Base-by-base conservation (phyloP, 2,888 invertebrate genomes). In the Drosophila testacea region DNA sequence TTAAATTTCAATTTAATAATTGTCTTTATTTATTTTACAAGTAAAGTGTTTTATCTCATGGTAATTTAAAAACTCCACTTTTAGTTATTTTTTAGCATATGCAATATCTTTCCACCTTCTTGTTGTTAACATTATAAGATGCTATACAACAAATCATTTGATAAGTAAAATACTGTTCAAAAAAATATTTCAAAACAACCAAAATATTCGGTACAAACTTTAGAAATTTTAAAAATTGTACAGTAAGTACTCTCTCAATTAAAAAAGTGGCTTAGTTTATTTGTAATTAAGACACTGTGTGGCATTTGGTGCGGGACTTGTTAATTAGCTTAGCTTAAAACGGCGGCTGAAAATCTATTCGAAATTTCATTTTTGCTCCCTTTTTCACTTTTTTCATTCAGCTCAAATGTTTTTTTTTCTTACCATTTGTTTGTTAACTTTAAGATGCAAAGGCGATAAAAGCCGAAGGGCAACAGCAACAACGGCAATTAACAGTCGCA, bases 371-470 rank as follows among this genome's bases (percentile, higher is more conserved):
- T 66, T 61, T 59, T 38, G 32, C 46, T 57, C 30, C 42, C 22
- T 46, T 46, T 66, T 61, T 50, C 6, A 16, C 32, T 44, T 47
- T 56, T 65, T 57, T 56, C 32, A 16, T 62, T 22, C 27, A n/a
- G 55, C 27, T 56, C 6, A 56, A 46, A 30, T 57, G 30, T 55
- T 66, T 47, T 65, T 63, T 63, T 46, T 28, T 51, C 63, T 59
- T 52, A 63, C 51, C 67, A 64, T 69, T 76, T 81, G 74, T 81
- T 81, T 74, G 71, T 63, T 62, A 78, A 81, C 70, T 77, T 82
- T 69, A 72, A 85, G 85, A 85, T 79, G 85, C 73, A 69, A 77
- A 77, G 56, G 71, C 77, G 86, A 85, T 85, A 83, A 85, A 69
- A 77, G 55, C 60, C 73, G 77, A 69, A 65, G 73, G 74, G 47